phyloP scores from a whole-genome alignment of 2,888 invertebrate species.

The Eupithecia insigniata region DNA sequence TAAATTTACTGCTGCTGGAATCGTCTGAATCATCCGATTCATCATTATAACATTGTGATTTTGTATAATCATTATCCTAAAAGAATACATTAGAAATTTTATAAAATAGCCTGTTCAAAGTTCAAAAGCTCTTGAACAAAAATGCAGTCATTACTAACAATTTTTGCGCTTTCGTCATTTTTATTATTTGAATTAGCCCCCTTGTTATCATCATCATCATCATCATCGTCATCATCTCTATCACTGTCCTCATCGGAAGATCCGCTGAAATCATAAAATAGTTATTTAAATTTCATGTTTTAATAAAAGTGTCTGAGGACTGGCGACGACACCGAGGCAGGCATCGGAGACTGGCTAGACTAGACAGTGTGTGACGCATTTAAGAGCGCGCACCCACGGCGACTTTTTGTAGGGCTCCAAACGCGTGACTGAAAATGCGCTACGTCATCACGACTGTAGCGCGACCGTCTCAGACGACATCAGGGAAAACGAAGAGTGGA shows the following conservation, averaged over 20 bases:
- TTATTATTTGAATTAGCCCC: constrained; percentile 13
- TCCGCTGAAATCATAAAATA: constrained; percentile 33
- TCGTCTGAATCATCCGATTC: constrained; percentile 21
- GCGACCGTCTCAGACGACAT: too few species aligned
- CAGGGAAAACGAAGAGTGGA: too few species aligned
- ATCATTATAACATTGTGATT: not conserved
- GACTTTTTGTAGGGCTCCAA: too few species aligned
- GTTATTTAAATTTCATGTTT: not conserved
- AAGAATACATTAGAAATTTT: not conserved
- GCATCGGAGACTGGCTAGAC: too few species aligned
- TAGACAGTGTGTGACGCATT: too few species aligned
- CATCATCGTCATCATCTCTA: constrained; percentile 28
- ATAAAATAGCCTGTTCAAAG: not conserved
- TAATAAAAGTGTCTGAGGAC: not conserved
- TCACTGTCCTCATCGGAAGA: constrained; percentile 37
- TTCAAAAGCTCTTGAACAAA: not conserved
- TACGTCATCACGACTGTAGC: too few species aligned
- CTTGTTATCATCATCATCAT: constrained; percentile 28
- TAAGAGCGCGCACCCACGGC: too few species aligned
- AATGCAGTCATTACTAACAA: constrained; percentile 13
- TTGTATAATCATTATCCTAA: not conserved
- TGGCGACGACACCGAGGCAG: too few species aligned
- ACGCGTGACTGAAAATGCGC: too few species aligned
- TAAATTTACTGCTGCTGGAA: constrained; percentile 11
- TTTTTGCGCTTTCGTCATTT: constrained; percentile 7